A percentile compares a stretch with the other conserved stretches of the same genome.
Conservation (phyloP, 92 coral and sea anemone species). For the Desmophyllum pertusum region DNA sequence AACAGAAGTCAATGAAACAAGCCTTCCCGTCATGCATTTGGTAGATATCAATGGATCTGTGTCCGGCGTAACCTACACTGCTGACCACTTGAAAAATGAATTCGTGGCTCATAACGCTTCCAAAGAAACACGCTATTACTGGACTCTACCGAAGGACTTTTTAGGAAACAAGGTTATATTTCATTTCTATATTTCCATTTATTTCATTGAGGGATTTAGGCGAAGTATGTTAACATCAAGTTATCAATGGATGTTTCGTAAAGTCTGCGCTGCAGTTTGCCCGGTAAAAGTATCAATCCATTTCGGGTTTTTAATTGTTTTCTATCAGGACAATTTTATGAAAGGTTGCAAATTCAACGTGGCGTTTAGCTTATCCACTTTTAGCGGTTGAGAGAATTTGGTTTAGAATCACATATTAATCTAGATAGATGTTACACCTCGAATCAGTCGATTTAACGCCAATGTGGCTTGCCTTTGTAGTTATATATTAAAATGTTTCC, state of each 20-base stretch:
- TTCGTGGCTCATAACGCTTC: slow-evolving; percentile 35
- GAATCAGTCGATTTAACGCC: neutral
- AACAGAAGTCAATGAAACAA: neutral
- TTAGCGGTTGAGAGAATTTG: neutral
- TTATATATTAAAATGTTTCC: neutral
- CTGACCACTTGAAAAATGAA: slow-evolving; percentile 5
- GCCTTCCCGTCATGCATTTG: neutral
- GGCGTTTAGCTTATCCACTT: neutral
- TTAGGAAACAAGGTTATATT: slow-evolving; percentile 75
- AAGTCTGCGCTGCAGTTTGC: no score
- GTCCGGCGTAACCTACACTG: slow-evolving; percentile 9
- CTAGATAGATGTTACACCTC: neutral
- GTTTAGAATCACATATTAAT: neutral
- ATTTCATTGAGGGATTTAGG: neutral
- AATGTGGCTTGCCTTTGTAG: neutral
- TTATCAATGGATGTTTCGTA: neutral
- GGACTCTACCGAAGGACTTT: slow-evolving; percentile 73
- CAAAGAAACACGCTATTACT: slow-evolving; percentile 43
- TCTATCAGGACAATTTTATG: no score
- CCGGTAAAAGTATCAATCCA: no score
- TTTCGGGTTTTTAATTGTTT: no score
- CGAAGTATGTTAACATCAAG: neutral
- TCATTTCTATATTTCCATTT: neutral
- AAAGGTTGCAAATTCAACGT: neutral
- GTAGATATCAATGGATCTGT: slow-evolving; percentile 19